These are phyloP conservation scores for Cisticola juncidis DNA, from an alignment of 2,113 vertebrate genomes.

Conservation along the genomic window DNA sequence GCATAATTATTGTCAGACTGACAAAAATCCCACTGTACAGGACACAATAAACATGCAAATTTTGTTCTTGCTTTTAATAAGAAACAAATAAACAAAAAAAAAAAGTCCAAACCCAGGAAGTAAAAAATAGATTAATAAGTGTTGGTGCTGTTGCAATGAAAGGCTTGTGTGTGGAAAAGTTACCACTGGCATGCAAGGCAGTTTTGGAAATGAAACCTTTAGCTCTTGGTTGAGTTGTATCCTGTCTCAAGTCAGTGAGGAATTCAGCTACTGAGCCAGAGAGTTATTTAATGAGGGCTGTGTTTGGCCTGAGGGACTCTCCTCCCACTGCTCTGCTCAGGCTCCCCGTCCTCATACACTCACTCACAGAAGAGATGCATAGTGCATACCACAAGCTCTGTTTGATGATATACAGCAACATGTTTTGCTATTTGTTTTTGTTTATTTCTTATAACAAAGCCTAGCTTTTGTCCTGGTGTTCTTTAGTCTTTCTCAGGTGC, in stretches of 20 bases:
- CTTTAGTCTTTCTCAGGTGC: background rate
- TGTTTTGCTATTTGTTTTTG: background rate
- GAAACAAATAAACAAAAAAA: background rate
- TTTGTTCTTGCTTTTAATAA: background rate
- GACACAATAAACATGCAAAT: background rate
- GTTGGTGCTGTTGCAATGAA: background rate
- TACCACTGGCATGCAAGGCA: background rate
- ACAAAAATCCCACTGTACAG: background rate
- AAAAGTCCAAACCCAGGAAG: rapidly evolving
- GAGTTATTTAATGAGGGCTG: background rate
- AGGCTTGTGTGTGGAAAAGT: rapidly evolving
- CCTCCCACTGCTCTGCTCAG: background rate
- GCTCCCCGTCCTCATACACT: background rate
- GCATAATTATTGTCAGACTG: background rate
- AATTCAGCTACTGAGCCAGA: background rate
- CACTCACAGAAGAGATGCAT: background rate
- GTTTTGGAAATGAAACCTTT: background rate
- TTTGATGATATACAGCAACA: background rate
- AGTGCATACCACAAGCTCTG: background rate
- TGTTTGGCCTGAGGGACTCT: background rate
- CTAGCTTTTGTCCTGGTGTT: background rate
- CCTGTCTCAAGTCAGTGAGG: background rate
- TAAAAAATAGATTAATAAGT: background rate
- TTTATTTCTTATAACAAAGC: background rate
- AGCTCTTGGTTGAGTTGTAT: background rate